These are phyloP conservation scores for Ips typographus DNA, from an alignment of 1,140 invertebrate genomes.

Conservation along the genomic window DNA sequence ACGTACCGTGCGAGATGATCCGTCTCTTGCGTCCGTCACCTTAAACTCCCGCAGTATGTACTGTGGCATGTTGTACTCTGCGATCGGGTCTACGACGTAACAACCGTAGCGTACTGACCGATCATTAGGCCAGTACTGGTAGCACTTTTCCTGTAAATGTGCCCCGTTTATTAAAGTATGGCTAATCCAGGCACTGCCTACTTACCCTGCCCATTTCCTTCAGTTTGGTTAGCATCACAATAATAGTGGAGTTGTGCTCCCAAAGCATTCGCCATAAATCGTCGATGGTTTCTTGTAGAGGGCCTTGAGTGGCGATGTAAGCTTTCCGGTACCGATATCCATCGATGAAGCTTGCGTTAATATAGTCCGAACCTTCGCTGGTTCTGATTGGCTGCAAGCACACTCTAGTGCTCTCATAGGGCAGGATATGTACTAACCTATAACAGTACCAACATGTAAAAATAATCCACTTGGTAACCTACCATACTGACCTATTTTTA, in stretches of 20 bases:
- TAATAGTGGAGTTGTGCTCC: constrained; percentile 99
- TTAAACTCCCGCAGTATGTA: constrained; percentile 99
- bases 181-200: constrained; percentile 19
- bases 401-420: constrained; percentile 94
- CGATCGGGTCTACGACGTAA: constrained; percentile 97
- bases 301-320: constrained; percentile 98
- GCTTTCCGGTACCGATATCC: constrained; percentile 87
- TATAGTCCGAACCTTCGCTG: constrained; percentile 96
- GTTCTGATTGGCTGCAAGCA: constrained; percentile 88
- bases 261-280: constrained; percentile 99
- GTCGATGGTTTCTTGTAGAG: constrained; percentile 91
- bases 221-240: constrained; percentile 97
- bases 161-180: not conserved
- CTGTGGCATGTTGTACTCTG: constrained; percentile 99
- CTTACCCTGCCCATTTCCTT: constrained; percentile 95
- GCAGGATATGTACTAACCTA: constrained; percentile 84
- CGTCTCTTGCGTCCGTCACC: constrained; percentile 91
- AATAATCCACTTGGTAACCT: not conserved
- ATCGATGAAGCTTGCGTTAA: constrained; percentile 98
- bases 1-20: constrained; percentile 91
- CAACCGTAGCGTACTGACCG: constrained; percentile 94
- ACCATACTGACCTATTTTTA: constrained; percentile 82
- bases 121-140: constrained; percentile 99
- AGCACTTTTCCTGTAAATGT: constrained; percentile 84
- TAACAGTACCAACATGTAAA: not conserved